Evolutionary conservation across 2,888 invertebrate genomes (phyloP), one percentile per base, ranked within the genome.

Genomic region (Frankliniella intonsa): DNA sequence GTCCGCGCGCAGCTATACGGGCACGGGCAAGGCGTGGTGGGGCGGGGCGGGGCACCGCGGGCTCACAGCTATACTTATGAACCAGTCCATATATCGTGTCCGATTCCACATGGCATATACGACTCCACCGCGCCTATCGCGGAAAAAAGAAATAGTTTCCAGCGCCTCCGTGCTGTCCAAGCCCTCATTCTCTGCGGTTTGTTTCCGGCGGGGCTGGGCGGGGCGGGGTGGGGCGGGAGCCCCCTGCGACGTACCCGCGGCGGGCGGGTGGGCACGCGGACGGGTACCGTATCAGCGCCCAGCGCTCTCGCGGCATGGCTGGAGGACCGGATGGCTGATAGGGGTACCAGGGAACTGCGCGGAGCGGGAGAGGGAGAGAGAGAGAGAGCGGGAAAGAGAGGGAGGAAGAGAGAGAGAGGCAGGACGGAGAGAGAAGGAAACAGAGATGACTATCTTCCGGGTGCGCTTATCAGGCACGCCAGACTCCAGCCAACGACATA

Each of bases 321-420:
- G 38, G 22, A 11, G 69, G 69, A 76, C 69, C 69, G 69, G 69
- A 76, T 76, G 69, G 69, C 69, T 25, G 69, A 76, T 76, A 76
- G 69, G 69, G 25, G 69, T 76, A 76, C 62, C 62, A 62, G 62
- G 62, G 17, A 5, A 62, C 62, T n/a, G 62, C 62, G 62, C 62
- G 62, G 62, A 14, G 62, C 12, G 62, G 19, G 62, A 62, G 62
- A 62, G 17, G 14, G 62, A 62, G 62, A 62, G 62, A 14, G 62
- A 14, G 62, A 62, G 69, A 25, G 69, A 55, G 55, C 2, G 55
- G 17, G 9, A 55, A 1, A 55, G 55, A 55, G 55, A 55, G 55
- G 7, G 55, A 55, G 12, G 7, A 3, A 14, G 19, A 62, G 62
- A 62, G n/a, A 17, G 62, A 62, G 19, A n/a, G 12, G n/a, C 7